Base-by-base conservation (phyloP, 2,797 vertebrate genomes). In the Myoxocephalus aenaeus region DNA sequence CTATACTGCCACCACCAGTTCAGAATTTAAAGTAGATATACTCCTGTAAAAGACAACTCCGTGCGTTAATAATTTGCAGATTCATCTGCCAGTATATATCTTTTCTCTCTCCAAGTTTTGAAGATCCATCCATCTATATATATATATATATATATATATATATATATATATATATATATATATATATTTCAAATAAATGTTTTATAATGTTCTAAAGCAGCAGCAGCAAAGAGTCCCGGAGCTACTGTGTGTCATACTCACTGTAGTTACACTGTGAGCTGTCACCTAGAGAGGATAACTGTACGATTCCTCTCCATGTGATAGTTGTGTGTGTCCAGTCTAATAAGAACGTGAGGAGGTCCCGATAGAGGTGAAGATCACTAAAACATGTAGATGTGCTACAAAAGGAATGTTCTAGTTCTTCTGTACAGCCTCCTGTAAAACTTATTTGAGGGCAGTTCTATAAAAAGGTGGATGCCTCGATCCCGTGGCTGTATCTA, bases 1-100 rank as follows among this genome's bases (percentile, higher is more conserved):
- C 87, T 83, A 86, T 65, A 85, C 83, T 84, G 86, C 89, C 90
- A 86, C 87, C 90, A 90, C 58, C 87, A 92, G 89, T 81, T 83
- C 65, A 86, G 75, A 76, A 85, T 68, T 61, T 34, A 80, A 83
- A 89, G 68, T 51, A 65, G 80, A 73, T 59, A 3, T 25, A 51
- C 36, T 38, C 7, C 25, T 72, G 32, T 32, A 59, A 36, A 75
- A 71, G n/a, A 32, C 64, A 40, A 14, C 14, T 53, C 27, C 27
- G 56, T 62, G 27, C 13, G 29, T 32, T 27, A 25, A 13, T 18
- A 69, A 67, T 13, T 27, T 38, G 14, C 14, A 9, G 10, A 73
- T 70, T 63, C 22, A 42, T 7, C 25, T 53, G 7, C 29, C 36
- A 0, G 17, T 27, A 27, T 25, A 22, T 14, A 13, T 53, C 2